Base-by-base conservation (phyloP, 2,797 vertebrate species). In the Siniperca scherzeri region DNA sequence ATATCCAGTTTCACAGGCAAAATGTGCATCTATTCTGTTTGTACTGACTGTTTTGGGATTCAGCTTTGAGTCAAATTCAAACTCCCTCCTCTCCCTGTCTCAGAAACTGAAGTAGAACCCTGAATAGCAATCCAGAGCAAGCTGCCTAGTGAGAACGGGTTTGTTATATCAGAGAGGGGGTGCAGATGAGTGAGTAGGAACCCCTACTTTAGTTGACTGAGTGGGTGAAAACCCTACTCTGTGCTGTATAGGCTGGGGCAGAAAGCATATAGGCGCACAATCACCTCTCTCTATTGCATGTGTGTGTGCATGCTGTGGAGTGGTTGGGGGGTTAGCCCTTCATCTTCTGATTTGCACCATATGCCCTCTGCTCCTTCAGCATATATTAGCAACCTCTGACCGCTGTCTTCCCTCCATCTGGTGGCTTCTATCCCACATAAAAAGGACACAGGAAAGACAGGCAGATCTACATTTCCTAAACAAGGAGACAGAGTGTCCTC, bases 291-390 rank as follows among this genome's bases (percentile, higher is more conserved):
- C 83, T 44, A 81, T 92, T 94, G 64, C 19, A 60, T 44, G 62
- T 17, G 27, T 10, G 22, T 38, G 33, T 59, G 36, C 8, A 27
- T 33, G 40, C 50, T 80, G 77, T 59, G 9, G 71, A n/a, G 48
- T n/a, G 48, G 33, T n/a, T 25, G 72, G 36, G 30, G 66, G 22
- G 30, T 70, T 75, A 75, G 74, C 73, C 74, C 91, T 88, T 89
- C 77, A 74, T 77, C 75, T 81, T 90, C 90, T 95, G 94, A 96
- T 95, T 95, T 87, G 91, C 93, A 93, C 95, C 94, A 92, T 94
- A 93, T 96, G 93, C 88, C 91, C 92, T 88, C 81, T 79, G 87
- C 86, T 94, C 93, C 80, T 81, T 88, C 81, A n/a, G 88, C 88
- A 93, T 94, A 91, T 65, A 93, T 93, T 89, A 93, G 66, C 90